Conservation (phyloP, 2,113 vertebrate genomes). For the Bungarus multicinctus region DNA sequence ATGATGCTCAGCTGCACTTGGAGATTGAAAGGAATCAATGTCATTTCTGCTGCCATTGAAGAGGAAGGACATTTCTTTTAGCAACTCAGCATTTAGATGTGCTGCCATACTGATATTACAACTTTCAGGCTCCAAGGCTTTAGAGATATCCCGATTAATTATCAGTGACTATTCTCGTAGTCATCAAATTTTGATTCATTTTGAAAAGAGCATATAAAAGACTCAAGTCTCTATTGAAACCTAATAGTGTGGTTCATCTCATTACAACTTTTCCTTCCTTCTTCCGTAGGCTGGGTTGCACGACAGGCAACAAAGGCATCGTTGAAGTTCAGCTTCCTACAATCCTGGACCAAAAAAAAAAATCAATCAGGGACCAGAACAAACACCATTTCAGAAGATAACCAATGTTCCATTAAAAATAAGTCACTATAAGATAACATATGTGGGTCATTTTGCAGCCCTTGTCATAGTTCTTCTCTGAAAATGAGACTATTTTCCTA, state of each 20-base stretch:
- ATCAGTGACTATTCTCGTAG: background rate
- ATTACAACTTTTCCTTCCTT: background rate
- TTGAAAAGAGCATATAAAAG: background rate
- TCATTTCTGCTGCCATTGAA: background rate
- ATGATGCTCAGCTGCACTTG: background rate
- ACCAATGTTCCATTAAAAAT: conserved; percentile 1
- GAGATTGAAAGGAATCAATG: background rate
- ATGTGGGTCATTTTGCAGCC: conserved; percentile 3
- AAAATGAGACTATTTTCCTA: background rate
- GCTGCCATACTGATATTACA: background rate
- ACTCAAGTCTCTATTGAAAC: background rate
- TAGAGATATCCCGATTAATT: background rate
- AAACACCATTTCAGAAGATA: background rate
- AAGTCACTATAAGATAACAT: background rate
- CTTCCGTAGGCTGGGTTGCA: background rate
- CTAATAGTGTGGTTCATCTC: background rate
- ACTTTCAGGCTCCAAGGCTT: background rate
- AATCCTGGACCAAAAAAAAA: background rate
- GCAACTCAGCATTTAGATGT: background rate
- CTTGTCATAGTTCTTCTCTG: background rate
- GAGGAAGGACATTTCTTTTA: background rate
- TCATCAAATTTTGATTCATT: background rate
- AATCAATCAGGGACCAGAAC: background rate
- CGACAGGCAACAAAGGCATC: background rate
- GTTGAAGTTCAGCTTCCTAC: background rate